Evolutionary conservation across 2,888 invertebrate species (phyloP), one percentile per base, ranked within the genome.

Genomic region (Heterodera filipjevi): DNA sequence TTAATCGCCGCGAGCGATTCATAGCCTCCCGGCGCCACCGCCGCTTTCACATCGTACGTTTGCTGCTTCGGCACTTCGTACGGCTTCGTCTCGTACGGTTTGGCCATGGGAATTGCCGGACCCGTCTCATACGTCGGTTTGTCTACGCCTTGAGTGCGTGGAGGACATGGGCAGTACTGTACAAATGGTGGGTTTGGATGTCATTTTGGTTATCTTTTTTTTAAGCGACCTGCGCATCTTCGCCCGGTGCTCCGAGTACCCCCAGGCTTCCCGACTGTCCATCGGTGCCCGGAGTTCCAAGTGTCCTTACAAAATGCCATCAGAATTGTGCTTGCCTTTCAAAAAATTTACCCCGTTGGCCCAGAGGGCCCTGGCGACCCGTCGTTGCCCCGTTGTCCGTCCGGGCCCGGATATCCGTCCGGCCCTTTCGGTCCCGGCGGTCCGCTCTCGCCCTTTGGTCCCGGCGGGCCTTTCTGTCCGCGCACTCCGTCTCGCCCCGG

Each of bases 331-430:
- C 27, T n/a, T n/a, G n/a, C 22, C n/a, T 22, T 6, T 1, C 27
- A 33, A 66, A 66, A 27, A 70, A 70, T 10, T 66, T 30, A 74
- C 30, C 35, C 27, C 12, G 49, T 39, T 32, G 39, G 70, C 35
- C 70, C 78, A n/a, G 77, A 46, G n/a, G 68, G 72, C 19, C 77
- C 81, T 16, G 75, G 77, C 44, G 76, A 49, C 1, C 83, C 83
- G 71, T 83, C 83, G 74, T 84, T 83, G 22, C 83, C 83, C 12
- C 83, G 79, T 22, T 83, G 81, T 44, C 83, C 83, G 53, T 83
- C 83, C 30, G 84, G 75, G 6, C 83, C 83, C 22, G 83, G 82
- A 59, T 79, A 71, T 27, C 83, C 84, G 44, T 81, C 84, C 10
- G 83, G 81, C 12, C 83, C 83, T 39, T 82, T 81, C 33, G 82